Evolutionary conservation across 2,888 invertebrate genomes (phyloP).

Genomic region (Lamellibrachia columna): DNA sequence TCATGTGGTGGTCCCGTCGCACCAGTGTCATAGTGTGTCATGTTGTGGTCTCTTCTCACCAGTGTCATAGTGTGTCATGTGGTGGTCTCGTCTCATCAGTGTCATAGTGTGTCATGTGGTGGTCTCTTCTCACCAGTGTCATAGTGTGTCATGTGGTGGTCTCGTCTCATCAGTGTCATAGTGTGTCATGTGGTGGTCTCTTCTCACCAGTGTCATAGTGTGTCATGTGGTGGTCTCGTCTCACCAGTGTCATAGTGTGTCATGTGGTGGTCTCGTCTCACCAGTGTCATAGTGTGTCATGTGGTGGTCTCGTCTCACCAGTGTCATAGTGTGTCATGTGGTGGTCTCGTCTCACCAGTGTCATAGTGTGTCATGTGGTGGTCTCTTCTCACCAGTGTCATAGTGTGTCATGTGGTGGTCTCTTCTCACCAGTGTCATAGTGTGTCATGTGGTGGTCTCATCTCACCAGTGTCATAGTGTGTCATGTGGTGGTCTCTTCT

Average conservation of each 20-base stretch:
- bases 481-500: too few relatives aligned
- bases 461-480: too few relatives aligned
- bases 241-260: background rate
- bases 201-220: background rate
- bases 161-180: background rate
- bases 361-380: too few relatives aligned
- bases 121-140: background rate
- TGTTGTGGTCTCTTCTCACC: background rate
- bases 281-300: too few relatives aligned
- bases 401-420: too few relatives aligned
- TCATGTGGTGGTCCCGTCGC: background rate
- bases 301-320: too few relatives aligned
- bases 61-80: background rate
- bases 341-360: too few relatives aligned
- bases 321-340: too few relatives aligned
- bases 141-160: background rate
- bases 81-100: background rate
- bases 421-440: too few relatives aligned
- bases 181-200: background rate
- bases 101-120: background rate
- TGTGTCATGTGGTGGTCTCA: too few relatives aligned
- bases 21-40: background rate
- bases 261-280: too few relatives aligned
- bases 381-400: too few relatives aligned
- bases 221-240: background rate